Base-by-base conservation (phyloP, 2,888 invertebrate species). In the Trissolcus brochymenae region DNA sequence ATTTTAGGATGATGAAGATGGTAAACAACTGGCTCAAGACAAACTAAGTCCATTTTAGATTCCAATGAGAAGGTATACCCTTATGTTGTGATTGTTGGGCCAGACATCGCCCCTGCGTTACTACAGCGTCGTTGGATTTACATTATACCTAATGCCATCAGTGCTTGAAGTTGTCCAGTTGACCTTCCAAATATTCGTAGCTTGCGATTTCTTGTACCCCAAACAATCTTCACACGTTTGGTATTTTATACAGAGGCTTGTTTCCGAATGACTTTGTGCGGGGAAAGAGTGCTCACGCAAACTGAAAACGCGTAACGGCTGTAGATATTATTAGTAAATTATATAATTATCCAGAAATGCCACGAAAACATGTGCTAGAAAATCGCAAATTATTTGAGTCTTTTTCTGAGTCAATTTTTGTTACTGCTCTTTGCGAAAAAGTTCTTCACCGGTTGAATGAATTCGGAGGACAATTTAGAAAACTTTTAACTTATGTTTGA, bases 211-310 rank as follows among this genome's bases (percentile, higher is more conserved):
- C 11, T 41, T 19, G 6, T 66, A 57, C 17, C 57, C 66, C 1
- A 56, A 66, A 43, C 14, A 17, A 40, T 50, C 49, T 29, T 17
- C 13, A n/a, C 40, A 11, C 40, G 49, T 35, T 6, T 66, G 57
- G 66, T n/a, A 3, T 9, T 41, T 67, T 21, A 1, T 67, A 7
- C 59, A 43, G 51, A 67, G 59, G 59, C 53, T 40, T 56, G 55
- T 25, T 66, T 66, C 11, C 25, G 43, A 0, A 56, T 50, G 50
- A 56, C 40, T 17, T 21, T 56, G 49, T 50, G 25, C 4, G 50
- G 21, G 1, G 51, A 67, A 41, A 67, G 59, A 59, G 0, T 67
- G 19, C 3, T 21, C 2, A 57, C 43, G 57, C 11, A 35, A 1
- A 50, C 43, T 14, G 51, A 59, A 21, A 67, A 67, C 59, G 51